Percentiles rank a stretch among this genome's conserved stretches.
These are phyloP conservation scores for Formica aserva DNA, from an alignment of 2,888 invertebrate genomes.

Conservation along the genomic window DNA sequence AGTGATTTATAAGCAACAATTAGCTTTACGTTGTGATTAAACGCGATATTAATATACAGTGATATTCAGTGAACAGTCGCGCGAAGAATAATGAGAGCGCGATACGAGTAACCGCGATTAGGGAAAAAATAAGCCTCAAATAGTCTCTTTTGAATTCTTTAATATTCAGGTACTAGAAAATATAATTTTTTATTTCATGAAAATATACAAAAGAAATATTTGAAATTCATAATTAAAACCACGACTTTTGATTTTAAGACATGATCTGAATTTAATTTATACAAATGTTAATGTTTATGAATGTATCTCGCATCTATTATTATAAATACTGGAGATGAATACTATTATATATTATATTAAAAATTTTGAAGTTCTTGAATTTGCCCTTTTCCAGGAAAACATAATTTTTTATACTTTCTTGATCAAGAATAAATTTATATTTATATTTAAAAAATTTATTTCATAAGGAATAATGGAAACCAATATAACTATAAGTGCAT, in stretches of 20 bases:
- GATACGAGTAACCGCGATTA: not conserved
- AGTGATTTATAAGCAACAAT: slow-evolving; percentile 70
- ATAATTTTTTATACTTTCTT: not conserved
- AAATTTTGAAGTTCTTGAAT: not conserved
- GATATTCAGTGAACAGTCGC: slow-evolving; percentile 23
- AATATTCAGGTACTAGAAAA: not conserved
- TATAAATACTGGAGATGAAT: not conserved
- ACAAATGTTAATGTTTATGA: not conserved
- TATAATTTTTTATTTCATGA: not conserved
- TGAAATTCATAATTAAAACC: not conserved
- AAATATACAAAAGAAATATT: not conserved
- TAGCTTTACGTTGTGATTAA: slow-evolving; percentile 53
- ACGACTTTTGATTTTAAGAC: not conserved
- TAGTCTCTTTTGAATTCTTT: not conserved
- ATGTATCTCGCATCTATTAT: not conserved
- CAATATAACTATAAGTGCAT: slow-evolving; percentile 32
- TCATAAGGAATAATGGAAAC: slow-evolving; percentile 22
- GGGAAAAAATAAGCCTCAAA: not conserved
- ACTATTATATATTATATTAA: not conserved
- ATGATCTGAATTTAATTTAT: not conserved
- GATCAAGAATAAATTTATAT: not conserved
- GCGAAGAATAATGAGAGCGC: not conserved
- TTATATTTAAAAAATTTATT: not conserved
- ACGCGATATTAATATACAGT: slow-evolving; percentile 33
- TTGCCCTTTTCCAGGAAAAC: not conserved